These are phyloP conservation scores for Gibbula magus DNA, from an alignment of 2,888 invertebrate genomes.

Conservation along the genomic window DNA sequence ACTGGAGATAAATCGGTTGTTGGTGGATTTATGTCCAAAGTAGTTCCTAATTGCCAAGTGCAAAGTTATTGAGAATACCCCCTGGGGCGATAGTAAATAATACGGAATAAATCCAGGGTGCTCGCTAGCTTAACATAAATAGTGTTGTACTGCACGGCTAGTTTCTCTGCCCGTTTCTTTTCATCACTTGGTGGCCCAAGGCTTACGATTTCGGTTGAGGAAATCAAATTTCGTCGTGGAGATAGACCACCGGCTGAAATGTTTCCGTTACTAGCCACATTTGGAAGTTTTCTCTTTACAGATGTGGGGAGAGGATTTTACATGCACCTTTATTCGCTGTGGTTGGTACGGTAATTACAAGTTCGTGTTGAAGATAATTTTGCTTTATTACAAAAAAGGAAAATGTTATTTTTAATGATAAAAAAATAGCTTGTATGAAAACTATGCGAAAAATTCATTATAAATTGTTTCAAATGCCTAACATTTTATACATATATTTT, in stretches of 20 bases:
- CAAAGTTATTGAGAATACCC: constrained; percentile 5
- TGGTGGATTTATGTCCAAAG: neutral
- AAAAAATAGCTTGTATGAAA: no score
- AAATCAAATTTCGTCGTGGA: neutral
- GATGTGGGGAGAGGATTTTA: no score
- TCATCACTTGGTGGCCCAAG: neutral
- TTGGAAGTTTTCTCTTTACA: no score
- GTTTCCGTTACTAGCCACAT: neutral
- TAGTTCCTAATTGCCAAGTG: neutral
- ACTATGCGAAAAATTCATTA: no score
- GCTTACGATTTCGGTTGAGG: neutral
- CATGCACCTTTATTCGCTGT: no score
- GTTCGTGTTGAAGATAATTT: no score
- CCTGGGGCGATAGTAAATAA: neutral
- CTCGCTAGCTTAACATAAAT: constrained; percentile 2
- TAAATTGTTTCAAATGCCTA: no score
- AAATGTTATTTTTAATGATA: no score
- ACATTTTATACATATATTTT: no score
- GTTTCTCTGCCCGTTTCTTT: neutral
- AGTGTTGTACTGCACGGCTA: neutral
- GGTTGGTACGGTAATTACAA: no score
- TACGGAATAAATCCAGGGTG: neutral
- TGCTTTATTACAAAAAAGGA: no score
- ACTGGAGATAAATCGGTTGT: neutral
- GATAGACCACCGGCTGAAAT: constrained; percentile 8